Conservation (phyloP, 37 sponge, comb jelly and placozoan genomes). For the Ephydatia muelleri region DNA sequence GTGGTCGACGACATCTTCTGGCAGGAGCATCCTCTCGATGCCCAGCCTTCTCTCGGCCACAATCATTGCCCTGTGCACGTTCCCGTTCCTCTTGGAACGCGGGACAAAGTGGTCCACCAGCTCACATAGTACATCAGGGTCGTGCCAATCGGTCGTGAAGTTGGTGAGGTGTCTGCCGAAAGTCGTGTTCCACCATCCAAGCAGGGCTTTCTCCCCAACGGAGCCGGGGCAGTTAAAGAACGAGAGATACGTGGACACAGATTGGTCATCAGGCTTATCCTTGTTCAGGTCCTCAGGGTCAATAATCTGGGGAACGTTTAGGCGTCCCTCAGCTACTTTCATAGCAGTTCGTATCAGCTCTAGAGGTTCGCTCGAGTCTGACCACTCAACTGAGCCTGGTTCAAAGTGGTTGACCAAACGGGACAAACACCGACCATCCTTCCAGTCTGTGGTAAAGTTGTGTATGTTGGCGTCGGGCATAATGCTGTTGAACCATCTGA, state of each 20-base stretch:
- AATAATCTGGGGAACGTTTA: conserved; percentile 48
- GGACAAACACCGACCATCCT: conserved; percentile 52
- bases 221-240: conserved; percentile 55
- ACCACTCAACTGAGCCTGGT: conserved; percentile 27
- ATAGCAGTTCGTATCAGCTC: conserved; percentile 35
- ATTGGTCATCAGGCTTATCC: conserved; percentile 36
- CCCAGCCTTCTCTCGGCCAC: conserved; percentile 39
- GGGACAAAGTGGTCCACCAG: conserved; percentile 42
- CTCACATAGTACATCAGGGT: conserved; percentile 43
- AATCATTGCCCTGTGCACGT: conserved; percentile 41
- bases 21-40: conserved; percentile 11
- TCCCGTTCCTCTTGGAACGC: conserved; percentile 30
- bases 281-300: conserved; percentile 22
- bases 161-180: conserved; percentile 38
- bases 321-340: conserved; percentile 35
- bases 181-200: conserved; percentile 45
- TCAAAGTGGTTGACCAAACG: conserved; percentile 47
- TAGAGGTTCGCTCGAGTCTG: neutral
- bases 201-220: conserved; percentile 29
- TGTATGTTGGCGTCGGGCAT: conserved; percentile 20
- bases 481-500: conserved; percentile 21
- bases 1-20: conserved; percentile 51
- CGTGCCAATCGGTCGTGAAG: conserved; percentile 54
- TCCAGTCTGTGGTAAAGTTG: conserved; percentile 52
- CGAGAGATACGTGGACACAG: conserved; percentile 48